Evolutionary conservation across 2,797 vertebrate genomes (phyloP), one percentile per base, ranked within the genome.

Genomic region (Heteromormyrus szaboi): DNA sequence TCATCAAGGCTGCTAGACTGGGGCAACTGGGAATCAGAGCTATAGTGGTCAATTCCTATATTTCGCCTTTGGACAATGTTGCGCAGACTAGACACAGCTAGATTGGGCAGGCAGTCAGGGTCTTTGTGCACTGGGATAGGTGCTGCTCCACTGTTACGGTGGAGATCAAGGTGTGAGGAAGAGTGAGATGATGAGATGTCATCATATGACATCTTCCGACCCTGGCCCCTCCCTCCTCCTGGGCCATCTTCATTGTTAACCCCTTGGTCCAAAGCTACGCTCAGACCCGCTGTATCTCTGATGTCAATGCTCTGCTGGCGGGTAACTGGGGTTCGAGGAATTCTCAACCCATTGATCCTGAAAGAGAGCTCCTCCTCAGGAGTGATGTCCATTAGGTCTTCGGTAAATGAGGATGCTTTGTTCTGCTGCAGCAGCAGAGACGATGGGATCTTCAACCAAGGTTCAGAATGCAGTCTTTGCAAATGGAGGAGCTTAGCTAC

Each of bases 11-110:
- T 94, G 92, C 56, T 88, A 88, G 88, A 94, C 89, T 92, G 94
- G 88, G 88, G 93, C 89, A 97, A 94, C 91, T 97, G 98, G 83
- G 97, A 97, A 92, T 98, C 96, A 0, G 97, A 98, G 91, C 96
- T 97, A 90, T 97, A 97, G 91, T 97, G 96, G 92, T 96, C 95
- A 76, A 96, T 92, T 2, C 97, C 97, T 0, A 95, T 94, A 90
- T 96, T 96, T 88, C 94, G 95, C 68, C 94, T 96, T 22, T 92
- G 94, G 85, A 97, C 94, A 44, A 98, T 96, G 53, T 91, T 97
- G 89, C 93, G 94, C 65, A 98, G 91, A 89, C 95, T 96, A 85
- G 97, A 98, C 89, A 96, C 91, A 0, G 96, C 96, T 33, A 96
- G 83, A 84, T 94, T 94, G 86, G 95, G 95, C 72, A 95, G 91